Percentiles rank a stretch among this genome's conserved stretches.
phyloP scores from a whole-genome alignment of 2,888 invertebrate genomes.

The Ypsolopha scabrella region DNA sequence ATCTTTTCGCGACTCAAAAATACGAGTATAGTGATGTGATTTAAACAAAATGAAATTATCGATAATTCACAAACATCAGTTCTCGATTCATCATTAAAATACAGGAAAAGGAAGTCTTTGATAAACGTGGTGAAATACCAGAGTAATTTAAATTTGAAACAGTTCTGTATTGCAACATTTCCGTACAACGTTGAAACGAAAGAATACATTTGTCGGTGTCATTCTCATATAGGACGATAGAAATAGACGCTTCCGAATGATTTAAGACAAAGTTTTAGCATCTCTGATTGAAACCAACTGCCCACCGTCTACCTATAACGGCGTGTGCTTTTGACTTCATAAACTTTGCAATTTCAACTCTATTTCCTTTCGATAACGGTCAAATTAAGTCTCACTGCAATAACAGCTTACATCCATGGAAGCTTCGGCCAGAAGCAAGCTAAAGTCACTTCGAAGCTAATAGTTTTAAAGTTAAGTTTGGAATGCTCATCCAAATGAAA shows the following conservation, averaged over 20 bases:
- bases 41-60: no score
- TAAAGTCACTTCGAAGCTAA: conserved; percentile 10
- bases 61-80: no score
- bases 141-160: conserved; percentile 2
- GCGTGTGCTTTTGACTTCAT: conserved; percentile 28
- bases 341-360: conserved; percentile 13
- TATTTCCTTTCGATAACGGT: conserved; percentile 3
- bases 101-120: conserved; percentile 1
- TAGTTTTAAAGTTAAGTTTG: conserved; percentile 1
- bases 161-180: conserved; percentile 5
- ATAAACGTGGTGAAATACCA: not conserved
- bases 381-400: conserved; percentile 14
- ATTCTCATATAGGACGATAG: conserved; percentile 11
- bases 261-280: conserved; percentile 35
- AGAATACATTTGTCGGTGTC: conserved; percentile 9
- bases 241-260: conserved; percentile 2
- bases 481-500: not conserved
- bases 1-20: no score
- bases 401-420: conserved; percentile 41
- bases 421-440: conserved; percentile 14
- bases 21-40: no score
- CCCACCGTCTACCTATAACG: conserved; percentile 47
- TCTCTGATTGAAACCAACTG: conserved; percentile 50
- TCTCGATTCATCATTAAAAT: not conserved
- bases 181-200: not conserved